Conservation (phyloP, 2,888 invertebrate species). For the Epistrophe grossulariae region DNA sequence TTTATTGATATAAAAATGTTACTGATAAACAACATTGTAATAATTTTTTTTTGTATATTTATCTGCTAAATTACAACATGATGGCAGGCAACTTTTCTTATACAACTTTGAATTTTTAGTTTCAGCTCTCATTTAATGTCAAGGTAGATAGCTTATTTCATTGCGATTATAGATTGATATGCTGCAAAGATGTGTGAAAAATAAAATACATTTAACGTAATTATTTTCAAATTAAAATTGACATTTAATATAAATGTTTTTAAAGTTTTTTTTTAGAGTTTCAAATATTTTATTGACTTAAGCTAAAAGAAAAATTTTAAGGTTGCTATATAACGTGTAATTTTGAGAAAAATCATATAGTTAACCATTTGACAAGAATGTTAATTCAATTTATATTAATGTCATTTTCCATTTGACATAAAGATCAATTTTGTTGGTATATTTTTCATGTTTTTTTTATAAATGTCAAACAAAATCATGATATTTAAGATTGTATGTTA, state of each 20-base stretch:
- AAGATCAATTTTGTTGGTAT: too few relatives aligned
- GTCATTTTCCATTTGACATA: too few relatives aligned
- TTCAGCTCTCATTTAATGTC: slow-evolving; percentile 58
- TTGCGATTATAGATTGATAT: neutral
- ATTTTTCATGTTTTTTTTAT: too few relatives aligned
- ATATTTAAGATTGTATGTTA: too few relatives aligned
- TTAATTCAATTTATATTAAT: too few relatives aligned
- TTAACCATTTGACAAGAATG: too few relatives aligned
- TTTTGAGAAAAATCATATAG: neutral
- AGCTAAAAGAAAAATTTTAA: too few relatives aligned
- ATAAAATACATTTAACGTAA: neutral
- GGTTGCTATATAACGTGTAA: neutral
- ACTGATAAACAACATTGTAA: neutral
- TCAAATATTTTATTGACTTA: neutral
- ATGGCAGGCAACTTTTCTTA: neutral
- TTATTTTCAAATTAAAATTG: neutral
- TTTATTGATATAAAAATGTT: neutral
- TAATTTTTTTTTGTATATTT: neutral
- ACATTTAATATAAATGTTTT: neutral
- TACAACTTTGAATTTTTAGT: neutral
- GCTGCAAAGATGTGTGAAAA: neutral
- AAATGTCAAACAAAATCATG: too few relatives aligned
- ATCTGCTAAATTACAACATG: neutral
- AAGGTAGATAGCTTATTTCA: slow-evolving; percentile 52
- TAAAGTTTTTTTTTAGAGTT: neutral